Conservation (phyloP, 2,888 invertebrate species). For the Plusia festucae region DNA sequence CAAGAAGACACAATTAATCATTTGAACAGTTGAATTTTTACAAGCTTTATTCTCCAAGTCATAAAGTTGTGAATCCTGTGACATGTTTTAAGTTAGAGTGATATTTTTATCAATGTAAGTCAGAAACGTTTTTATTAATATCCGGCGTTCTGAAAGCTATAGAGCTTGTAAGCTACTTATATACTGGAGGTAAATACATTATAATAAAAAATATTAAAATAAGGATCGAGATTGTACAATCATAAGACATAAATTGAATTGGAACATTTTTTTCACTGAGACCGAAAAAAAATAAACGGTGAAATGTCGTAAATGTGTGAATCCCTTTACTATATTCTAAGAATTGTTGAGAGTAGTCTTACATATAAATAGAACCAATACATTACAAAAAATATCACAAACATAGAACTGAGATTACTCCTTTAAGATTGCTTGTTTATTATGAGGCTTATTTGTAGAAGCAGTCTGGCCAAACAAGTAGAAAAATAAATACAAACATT, state of each 20-base stretch:
- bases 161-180: slow-evolving; percentile 1
- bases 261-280: background rate
- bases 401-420: too few relatives aligned
- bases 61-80: background rate
- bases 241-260: background rate
- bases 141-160: background rate
- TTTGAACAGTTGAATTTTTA: background rate
- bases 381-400: too few relatives aligned
- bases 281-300: background rate
- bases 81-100: background rate
- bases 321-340: too few relatives aligned
- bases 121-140: slow-evolving; percentile 4
- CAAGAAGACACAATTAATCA: background rate
- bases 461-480: too few relatives aligned
- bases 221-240: background rate
- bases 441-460: too few relatives aligned
- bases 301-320: too few relatives aligned
- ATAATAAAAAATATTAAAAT: too few relatives aligned
- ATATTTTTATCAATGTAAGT: slow-evolving; percentile 1
- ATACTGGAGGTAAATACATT: background rate
- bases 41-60: background rate
- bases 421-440: too few relatives aligned
- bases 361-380: too few relatives aligned
- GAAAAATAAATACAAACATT: too few relatives aligned
- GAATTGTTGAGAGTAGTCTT: too few relatives aligned